Conservation (phyloP, 2,888 invertebrate species). For the Hoplodrina blanda region DNA sequence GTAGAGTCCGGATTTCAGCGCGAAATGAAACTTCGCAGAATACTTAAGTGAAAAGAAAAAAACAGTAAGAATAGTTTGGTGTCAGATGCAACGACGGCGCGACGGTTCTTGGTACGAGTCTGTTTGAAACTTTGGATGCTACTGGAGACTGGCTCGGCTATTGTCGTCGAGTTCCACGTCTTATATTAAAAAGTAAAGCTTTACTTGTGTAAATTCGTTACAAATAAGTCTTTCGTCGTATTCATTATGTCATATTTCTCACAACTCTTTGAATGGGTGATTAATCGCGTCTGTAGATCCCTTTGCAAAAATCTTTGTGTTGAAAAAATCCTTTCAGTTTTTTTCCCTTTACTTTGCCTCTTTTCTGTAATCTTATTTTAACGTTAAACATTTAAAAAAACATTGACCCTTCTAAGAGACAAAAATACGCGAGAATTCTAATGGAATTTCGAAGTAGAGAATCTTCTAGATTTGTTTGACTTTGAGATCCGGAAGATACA, state of each 20-base stretch:
- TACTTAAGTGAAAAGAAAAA: conserved; percentile 82
- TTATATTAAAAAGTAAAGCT: conserved; percentile 63
- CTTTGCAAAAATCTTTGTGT: conserved; percentile 31
- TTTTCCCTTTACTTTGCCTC: conserved; percentile 15
- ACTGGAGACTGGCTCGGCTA: conserved; percentile 62
- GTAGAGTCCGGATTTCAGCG: conserved; percentile 73
- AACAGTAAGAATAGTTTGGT: conserved; percentile 81
- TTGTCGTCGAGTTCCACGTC: conserved; percentile 64
- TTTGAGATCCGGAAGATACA: conserved; percentile 31
- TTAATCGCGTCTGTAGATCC: conserved; percentile 33
- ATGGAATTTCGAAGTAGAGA: conserved; percentile 29
- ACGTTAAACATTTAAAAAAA: conserved; percentile 43
- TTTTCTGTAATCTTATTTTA: conserved; percentile 34
- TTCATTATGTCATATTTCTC: conserved; percentile 41
- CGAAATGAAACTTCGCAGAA: conserved; percentile 83
- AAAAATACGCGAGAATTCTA: conserved; percentile 22
- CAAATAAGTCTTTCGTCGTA: conserved; percentile 42
- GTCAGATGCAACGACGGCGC: conserved; percentile 84
- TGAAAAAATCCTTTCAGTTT: conserved; percentile 29
- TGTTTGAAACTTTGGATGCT: conserved; percentile 79
- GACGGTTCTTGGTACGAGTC: conserved; percentile 80
- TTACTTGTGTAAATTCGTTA: conserved; percentile 33
- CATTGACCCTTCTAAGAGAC: conserved; percentile 39
- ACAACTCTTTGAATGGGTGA: conserved; percentile 40
- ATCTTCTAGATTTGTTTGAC: conserved; percentile 36